Evolutionary conservation across 2,888 invertebrate genomes (phyloP).

Genomic region (Sabatieria punctata): DNA sequence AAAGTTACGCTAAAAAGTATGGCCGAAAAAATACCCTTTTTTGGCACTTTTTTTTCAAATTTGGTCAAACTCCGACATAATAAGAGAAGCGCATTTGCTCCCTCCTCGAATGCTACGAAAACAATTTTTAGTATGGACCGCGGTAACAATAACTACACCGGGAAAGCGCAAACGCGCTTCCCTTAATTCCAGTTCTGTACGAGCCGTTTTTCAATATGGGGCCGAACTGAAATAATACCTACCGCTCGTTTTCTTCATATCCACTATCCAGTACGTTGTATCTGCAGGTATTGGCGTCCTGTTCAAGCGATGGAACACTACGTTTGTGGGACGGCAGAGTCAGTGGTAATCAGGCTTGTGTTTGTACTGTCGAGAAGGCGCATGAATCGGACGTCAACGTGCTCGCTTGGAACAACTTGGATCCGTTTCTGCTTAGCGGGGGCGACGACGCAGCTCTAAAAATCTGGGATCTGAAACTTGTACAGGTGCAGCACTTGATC

Average conservation of each 20-base stretch:
- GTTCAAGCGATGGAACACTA: slow-evolving; percentile 45
- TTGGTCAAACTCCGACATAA: too few relatives aligned
- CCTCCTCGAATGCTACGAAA: too few relatives aligned
- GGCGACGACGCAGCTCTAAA: slow-evolving; percentile 88
- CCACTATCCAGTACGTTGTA: slow-evolving; percentile 5
- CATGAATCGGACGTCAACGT: slow-evolving; percentile 90
- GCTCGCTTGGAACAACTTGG: slow-evolving; percentile 75
- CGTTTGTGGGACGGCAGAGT: slow-evolving; percentile 89
- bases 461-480: slow-evolving; percentile 84
- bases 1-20: too few relatives aligned
- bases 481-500: slow-evolving; percentile 41
- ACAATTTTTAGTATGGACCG: too few relatives aligned
- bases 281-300: slow-evolving; percentile 39
- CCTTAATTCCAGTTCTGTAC: too few relatives aligned
- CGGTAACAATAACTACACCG: too few relatives aligned
- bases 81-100: too few relatives aligned
- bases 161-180: too few relatives aligned
- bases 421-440: slow-evolving; percentile 71
- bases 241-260: neutral
- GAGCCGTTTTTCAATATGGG: too few relatives aligned
- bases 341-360: slow-evolving; percentile 67
- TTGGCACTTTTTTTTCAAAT: too few relatives aligned
- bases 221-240: too few relatives aligned
- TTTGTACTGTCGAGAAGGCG: slow-evolving; percentile 65
- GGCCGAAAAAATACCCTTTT: too few relatives aligned